Conservation (phyloP, 2,797 vertebrate species). For the Chaunax sp. region DNA sequence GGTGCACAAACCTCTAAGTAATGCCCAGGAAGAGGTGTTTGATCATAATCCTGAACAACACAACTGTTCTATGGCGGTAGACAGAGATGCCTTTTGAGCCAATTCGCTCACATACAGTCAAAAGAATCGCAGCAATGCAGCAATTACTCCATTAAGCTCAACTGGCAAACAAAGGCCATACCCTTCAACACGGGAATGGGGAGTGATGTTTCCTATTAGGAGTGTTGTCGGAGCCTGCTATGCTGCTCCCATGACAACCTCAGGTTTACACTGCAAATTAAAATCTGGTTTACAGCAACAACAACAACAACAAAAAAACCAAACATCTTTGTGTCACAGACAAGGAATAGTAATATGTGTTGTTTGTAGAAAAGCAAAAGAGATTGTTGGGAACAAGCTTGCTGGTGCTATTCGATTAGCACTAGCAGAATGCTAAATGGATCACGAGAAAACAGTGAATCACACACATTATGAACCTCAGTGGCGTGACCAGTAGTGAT, state of each 20-base stretch:
- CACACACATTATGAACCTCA: neutral
- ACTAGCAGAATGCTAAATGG: constrained; percentile 7
- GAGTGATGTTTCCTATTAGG: constrained; percentile 47
- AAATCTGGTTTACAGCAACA: constrained; percentile 12
- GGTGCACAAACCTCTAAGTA: neutral
- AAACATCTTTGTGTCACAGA: neutral
- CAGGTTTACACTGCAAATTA: constrained; percentile 16
- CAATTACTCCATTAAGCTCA: constrained; percentile 36
- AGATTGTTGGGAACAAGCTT: constrained; percentile 6
- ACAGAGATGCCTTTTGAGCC: constrained; percentile 3
- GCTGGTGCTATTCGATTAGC: constrained; percentile 24
- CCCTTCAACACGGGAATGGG: constrained; percentile 33
- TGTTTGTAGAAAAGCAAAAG: neutral
- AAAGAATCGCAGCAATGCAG: constrained; percentile 21
- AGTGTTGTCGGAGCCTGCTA: constrained; percentile 21
- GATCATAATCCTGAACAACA: neutral
- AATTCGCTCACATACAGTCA: neutral
- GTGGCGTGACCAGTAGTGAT: neutral
- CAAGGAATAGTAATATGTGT: neutral
- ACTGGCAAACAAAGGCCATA: constrained; percentile 33
- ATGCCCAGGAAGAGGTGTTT: neutral
- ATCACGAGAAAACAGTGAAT: constrained; percentile 35
- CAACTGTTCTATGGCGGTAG: constrained; percentile 10
- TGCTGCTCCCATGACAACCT: constrained; percentile 43
- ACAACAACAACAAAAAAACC: neutral